Percentiles rank a stretch among this genome's conserved stretches.
Conservation (phyloP, 53 echinoderm and acorn worm species). For the Mesocentrotus franciscanus region DNA sequence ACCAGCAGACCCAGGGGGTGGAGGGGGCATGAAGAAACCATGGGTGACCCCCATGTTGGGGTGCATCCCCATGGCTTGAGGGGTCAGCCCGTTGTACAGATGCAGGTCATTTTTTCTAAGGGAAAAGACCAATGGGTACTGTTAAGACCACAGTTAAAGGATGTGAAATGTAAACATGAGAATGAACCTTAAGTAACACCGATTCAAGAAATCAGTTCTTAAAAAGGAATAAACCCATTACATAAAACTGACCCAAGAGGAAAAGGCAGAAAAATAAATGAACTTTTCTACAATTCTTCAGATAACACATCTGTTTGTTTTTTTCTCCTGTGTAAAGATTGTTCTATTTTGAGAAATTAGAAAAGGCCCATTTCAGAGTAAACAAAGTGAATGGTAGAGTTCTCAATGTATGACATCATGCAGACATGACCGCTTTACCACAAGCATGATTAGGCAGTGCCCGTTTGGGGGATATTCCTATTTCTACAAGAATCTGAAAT, state of each 20-base stretch:
- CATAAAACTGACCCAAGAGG: not conserved
- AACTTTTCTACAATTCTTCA: not conserved
- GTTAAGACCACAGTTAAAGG: not conserved
- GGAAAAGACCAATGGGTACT: not conserved
- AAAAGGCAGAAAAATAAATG: not conserved
- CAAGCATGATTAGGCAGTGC: too few relatives aligned
- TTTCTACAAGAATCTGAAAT: too few relatives aligned
- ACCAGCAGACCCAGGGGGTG: slow-evolving; percentile 46
- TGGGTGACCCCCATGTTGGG: slow-evolving; percentile 35
- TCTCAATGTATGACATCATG: too few relatives aligned
- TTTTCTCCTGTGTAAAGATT: too few relatives aligned
- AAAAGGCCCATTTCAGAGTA: too few relatives aligned
- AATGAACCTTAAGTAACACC: too few relatives aligned
- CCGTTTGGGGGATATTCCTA: too few relatives aligned
- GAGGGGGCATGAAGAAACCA: slow-evolving; percentile 60
- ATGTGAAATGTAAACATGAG: not conserved
- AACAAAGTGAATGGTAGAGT: too few relatives aligned
- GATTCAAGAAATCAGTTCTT: too few relatives aligned
- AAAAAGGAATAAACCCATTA: not conserved
- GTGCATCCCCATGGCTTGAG: slow-evolving; percentile 56
- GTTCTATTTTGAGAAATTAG: too few relatives aligned
- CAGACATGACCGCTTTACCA: too few relatives aligned
- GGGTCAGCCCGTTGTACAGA: slow-evolving; percentile 63
- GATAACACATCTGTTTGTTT: too few relatives aligned
- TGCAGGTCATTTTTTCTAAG: slow-evolving; percentile 57